Conservation (phyloP, 2,113 vertebrate genomes). For the Haplochromis vanheusdeni region DNA sequence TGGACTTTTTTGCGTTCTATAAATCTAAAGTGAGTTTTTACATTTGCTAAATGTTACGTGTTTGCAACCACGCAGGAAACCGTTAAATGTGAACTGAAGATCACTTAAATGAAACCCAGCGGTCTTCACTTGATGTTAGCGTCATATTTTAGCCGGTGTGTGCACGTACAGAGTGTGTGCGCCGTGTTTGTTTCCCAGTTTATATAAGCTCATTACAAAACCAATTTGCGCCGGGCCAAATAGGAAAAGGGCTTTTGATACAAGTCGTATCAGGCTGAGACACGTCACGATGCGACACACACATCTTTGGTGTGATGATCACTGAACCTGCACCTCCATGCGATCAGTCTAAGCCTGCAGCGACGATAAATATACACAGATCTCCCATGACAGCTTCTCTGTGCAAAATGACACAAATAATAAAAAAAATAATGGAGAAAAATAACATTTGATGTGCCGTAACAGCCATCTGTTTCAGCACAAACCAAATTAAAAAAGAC, state of each 20-base stretch:
- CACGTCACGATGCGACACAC: not conserved
- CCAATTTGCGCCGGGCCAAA: not conserved
- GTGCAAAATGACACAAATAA: not conserved
- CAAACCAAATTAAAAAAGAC: not conserved
- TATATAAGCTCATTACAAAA: conserved; percentile 35
- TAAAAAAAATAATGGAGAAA: not conserved
- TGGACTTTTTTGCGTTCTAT: not conserved
- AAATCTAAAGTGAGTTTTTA: not conserved
- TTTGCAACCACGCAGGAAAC: not conserved
- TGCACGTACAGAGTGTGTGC: not conserved
- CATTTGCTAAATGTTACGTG: not conserved
- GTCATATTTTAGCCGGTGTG: not conserved
- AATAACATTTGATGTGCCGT: not conserved
- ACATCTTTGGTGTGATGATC: not conserved
- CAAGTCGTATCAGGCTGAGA: not conserved
- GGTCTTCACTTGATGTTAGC: not conserved
- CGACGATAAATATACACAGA: not conserved
- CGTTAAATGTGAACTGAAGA: not conserved
- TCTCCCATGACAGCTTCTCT: not conserved
- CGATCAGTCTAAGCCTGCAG: not conserved
- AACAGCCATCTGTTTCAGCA: not conserved
- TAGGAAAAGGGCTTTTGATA: not conserved
- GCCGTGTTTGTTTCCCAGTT: not conserved
- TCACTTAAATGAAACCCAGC: not conserved
- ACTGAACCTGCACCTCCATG: not conserved